Evolutionary conservation across 2,113 vertebrate species (phyloP), one percentile per base, ranked within the genome.

Genomic region (Scortum barcoo): DNA sequence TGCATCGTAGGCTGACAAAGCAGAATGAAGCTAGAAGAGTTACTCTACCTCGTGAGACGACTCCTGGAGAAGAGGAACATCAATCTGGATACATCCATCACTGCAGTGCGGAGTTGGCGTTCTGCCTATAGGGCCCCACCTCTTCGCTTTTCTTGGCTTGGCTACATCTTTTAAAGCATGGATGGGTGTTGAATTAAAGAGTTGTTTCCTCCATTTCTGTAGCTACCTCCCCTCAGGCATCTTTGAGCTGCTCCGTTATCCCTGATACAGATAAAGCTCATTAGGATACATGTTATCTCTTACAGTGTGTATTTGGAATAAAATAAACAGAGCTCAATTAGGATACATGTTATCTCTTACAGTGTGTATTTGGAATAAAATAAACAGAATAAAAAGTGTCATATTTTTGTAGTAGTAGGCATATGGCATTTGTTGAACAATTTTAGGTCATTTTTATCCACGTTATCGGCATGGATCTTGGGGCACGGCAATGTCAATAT

Each of bases 101-200:
- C 61, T 24, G 53, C 16, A 50, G 38, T 54, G 53, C 17, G 2
- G 48, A 63, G 72, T 12, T 76, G 51, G 68, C 76, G 57, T 56
- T 58, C 60, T 72, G 60, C 56, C 58, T 14, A 61, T 13, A 38
- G 10, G 14, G 53, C 53, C 42, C 17, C 62, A 51, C 19, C 33
- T 79, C 58, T 10, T 16, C 13, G 61, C 13, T 50, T 16, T 17
- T 68, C 58, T 84, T 38, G 17, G 38, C 65, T 81, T 54, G 24
- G 60, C 78, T 22, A 30, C 26, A 20, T 57, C 54, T 36, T 44
- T 72, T 16, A 76, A 40, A 57, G 2, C 48, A 40, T 40, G 42
- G 42, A 76, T 75, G 46, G 56, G 70, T 62, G 65, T 33, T 79
- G 65, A 85, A 81, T 81, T 75, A 60, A 75, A 71, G 12, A 40